Percentiles rank a stretch among this genome's conserved stretches.
Conservation (phyloP, 1,140 invertebrate genomes). For the Meloidogyne chitwoodi region DNA sequence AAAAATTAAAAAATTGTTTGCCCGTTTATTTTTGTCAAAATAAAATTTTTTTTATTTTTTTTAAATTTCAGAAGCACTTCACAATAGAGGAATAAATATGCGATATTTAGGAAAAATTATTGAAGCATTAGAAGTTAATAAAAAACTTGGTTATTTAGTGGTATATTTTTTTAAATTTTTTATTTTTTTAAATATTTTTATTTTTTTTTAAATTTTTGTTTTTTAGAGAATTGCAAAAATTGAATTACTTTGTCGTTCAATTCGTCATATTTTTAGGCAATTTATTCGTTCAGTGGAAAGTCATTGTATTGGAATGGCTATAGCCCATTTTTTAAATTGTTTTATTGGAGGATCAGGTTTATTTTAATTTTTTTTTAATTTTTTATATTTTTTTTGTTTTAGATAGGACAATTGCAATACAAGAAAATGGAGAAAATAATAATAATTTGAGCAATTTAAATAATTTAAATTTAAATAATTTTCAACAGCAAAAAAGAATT, state of each 20-base stretch:
- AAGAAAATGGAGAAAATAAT: neutral
- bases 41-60: neutral
- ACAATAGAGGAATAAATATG: slow-evolving; percentile 87
- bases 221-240: slow-evolving; percentile 29
- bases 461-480: no score
- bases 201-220: neutral
- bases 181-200: no score
- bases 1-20: no score
- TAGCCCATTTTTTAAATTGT: slow-evolving; percentile 37
- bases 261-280: slow-evolving; percentile 31
- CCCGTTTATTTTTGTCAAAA: no score
- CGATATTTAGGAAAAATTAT: slow-evolving; percentile 87
- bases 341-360: slow-evolving; percentile 21
- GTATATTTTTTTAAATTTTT: slow-evolving; percentile 1
- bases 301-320: slow-evolving; percentile 16
- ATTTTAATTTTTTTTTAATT: no score
- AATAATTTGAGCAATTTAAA: no score
- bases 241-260: slow-evolving; percentile 22
- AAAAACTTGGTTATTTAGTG: slow-evolving; percentile 20
- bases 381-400: no score
- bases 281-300: slow-evolving; percentile 23
- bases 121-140: slow-evolving; percentile 65
- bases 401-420: neutral
- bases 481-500: slow-evolving; percentile 20
- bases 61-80: slow-evolving; percentile 71